A percentile compares a stretch with the other conserved stretches of the same genome.
These are phyloP conservation scores for Dicerorhinus sumatrensis DNA, from an alignment of 2,113 vertebrate species.

Conservation along the genomic window DNA sequence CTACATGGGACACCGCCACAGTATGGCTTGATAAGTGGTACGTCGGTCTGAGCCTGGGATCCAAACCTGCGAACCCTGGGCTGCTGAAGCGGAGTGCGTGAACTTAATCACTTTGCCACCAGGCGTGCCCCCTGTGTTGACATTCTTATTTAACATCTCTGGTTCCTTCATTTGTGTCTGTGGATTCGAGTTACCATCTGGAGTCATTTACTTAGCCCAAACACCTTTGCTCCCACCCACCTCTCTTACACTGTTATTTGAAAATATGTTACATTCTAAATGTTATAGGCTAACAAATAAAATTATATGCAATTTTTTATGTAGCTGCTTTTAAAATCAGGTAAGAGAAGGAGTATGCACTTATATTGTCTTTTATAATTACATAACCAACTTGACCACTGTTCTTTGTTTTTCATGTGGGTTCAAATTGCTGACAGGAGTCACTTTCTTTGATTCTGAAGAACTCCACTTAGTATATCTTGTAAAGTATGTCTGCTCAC, in stretches of 20 bases:
- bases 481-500: background rate
- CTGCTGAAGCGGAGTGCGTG: too few relatives aligned
- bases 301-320: background rate
- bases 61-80: too few relatives aligned
- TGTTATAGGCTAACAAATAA: background rate
- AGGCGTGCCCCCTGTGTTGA: background rate
- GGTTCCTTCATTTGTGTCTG: background rate
- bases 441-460: background rate
- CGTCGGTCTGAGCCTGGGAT: too few relatives aligned
- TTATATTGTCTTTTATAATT: background rate
- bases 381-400: background rate
- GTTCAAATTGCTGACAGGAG: background rate
- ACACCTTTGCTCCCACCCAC: background rate
- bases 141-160: background rate
- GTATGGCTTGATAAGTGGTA: too few relatives aligned
- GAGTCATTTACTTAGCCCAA: background rate
- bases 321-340: background rate
- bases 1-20: too few relatives aligned
- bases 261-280: background rate
- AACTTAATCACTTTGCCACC: too few relatives aligned
- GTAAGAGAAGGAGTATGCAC: background rate
- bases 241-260: background rate
- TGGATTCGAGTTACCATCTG: background rate
- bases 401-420: background rate
- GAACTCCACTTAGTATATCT: background rate